Percentiles rank a stretch among this genome's conserved stretches.
Evolutionary conservation across 2,113 vertebrate species (phyloP).

Genomic region (Bucco capensis): DNA sequence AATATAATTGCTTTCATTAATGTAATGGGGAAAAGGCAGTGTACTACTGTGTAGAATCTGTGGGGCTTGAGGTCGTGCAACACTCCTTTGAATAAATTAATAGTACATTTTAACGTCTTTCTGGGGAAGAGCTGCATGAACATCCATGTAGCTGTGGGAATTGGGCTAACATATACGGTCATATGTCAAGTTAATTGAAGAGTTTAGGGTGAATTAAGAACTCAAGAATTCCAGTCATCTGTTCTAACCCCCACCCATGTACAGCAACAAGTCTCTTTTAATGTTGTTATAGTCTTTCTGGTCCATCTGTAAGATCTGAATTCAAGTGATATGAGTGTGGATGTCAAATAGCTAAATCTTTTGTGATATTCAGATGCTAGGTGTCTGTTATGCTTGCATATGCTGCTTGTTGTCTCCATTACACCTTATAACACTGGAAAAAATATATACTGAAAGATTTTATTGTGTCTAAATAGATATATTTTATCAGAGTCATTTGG

Average conservation of each 20-base stretch:
- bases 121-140: background rate
- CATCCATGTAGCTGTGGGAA: background rate
- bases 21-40: background rate
- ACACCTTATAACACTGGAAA: constrained; percentile 45
- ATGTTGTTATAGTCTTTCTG: background rate
- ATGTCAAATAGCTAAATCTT: constrained; percentile 20
- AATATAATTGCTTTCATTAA: background rate
- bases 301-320: background rate
- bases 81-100: background rate
- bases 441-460: constrained; percentile 63
- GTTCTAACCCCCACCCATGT: rapidly evolving
- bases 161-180: background rate
- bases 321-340: background rate
- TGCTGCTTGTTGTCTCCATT: background rate
- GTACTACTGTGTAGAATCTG: background rate
- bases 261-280: background rate
- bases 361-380: background rate
- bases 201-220: background rate
- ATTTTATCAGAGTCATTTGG: constrained; percentile 77
- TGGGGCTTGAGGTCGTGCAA: background rate
- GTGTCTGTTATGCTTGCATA: constrained; percentile 21
- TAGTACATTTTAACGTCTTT: background rate
- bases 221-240: background rate
- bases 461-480: constrained; percentile 71
- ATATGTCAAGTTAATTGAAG: background rate